Base-by-base conservation (phyloP, 2,797 vertebrate species). In the Dendrocincla fuliginosa region DNA sequence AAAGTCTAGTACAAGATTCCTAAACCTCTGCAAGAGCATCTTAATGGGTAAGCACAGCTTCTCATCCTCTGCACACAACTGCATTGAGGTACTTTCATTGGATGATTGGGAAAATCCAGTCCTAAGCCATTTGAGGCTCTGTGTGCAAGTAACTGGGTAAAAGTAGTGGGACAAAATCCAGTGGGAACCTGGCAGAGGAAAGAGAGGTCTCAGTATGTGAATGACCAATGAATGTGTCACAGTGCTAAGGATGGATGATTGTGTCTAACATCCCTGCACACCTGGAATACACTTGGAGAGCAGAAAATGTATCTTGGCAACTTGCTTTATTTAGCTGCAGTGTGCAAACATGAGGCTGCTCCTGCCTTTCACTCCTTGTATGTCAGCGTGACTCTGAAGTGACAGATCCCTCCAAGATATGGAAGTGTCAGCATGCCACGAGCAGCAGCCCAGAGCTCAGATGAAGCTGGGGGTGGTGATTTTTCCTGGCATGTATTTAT, bases 221-320 rank as follows among this genome's bases (percentile, higher is more conserved):
- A 10, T 86, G 59, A 28, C 57, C 86, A 47, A 0, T 20, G 42
- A 56, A 6, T 30, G 49, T 61, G 27, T 47, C 24, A 7, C 11
- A 20, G 50, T 9, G 63, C 44, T 67, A 3, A 56, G 55, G 60
- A 32, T 60, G 55, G 70, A 75, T 81, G 63, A 80, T 61, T 82
- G 89, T 92, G 90, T 63, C 83, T 94, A 14, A 90, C 12, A 33
- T 89, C 87, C 94, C 35, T 86, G 85, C 87, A 70, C 80, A 95
- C 95, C 95, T 97, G 97, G 91, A 91, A 93, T 32, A 1, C 1
- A n/a, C 53, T 63, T 80, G 37, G 79, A 50, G 60, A 84, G 49
- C 75, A 74, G 75, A 76, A 78, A 73, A 67, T 55, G 56, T 63
- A 50, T 82, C 91, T 84, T 91, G 89, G 92, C 87, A 88, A 75